phyloP scores from a whole-genome alignment of 2,888 invertebrate genomes.

The Aelia acuminata region DNA sequence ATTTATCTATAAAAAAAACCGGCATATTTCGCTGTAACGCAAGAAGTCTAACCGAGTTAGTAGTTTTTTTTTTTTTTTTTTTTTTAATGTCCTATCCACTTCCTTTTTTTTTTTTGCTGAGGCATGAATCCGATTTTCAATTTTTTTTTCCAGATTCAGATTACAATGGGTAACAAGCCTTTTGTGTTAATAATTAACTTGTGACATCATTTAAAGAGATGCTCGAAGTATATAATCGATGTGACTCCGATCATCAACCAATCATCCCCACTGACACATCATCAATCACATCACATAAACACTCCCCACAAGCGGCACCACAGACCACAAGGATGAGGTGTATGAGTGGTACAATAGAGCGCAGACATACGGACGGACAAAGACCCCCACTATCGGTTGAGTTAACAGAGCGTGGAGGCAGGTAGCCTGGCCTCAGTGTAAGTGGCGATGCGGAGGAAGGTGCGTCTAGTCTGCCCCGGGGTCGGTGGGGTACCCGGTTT shows the following conservation, averaged over 20 bases:
- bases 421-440: conserved; percentile 1
- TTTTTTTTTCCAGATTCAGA: no score
- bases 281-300: conserved; percentile 8
- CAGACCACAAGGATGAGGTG: neutral
- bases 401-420: conserved; percentile 39
- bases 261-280: neutral
- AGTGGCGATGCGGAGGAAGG: conserved; percentile 54
- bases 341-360: neutral
- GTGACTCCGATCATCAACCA: neutral
- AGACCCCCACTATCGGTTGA: neutral
- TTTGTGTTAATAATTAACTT: neutral
- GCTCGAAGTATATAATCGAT: neutral
- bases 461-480: conserved; percentile 56
- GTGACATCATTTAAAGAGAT: neutral
- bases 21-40: no score
- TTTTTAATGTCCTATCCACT: no score
- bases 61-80: no score
- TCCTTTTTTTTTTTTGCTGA: no score
- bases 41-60: no score
- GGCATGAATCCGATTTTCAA: no score
- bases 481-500: conserved; percentile 41
- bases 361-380: conserved; percentile 10
- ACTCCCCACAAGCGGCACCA: neutral
- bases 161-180: no score
- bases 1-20: no score